Percentiles rank a stretch among this genome's conserved stretches.
These are phyloP conservation scores for Zonitis immaculata DNA, from an alignment of 2,888 invertebrate genomes.

Conservation along the genomic window DNA sequence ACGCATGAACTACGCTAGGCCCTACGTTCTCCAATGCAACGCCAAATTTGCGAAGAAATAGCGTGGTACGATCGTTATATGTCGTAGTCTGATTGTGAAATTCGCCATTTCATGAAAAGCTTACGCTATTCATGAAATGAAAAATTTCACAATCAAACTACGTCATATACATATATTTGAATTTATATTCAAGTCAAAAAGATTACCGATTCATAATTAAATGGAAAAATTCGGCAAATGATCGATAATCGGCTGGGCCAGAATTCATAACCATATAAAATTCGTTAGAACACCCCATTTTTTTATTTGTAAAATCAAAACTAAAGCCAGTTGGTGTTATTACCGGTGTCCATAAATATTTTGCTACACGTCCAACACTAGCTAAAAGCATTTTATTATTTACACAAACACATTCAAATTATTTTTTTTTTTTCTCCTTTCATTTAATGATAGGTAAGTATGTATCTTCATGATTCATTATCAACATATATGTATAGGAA, in stretches of 20 bases:
- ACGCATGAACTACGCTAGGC: too few species aligned
- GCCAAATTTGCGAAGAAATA: too few species aligned
- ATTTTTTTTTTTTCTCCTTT: not conserved
- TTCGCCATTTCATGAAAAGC: too few species aligned
- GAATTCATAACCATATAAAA: conserved; percentile 74
- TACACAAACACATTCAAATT: not conserved
- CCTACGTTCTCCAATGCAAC: too few species aligned
- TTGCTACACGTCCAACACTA: conserved; percentile 71
- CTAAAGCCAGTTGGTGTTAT: conserved; percentile 78
- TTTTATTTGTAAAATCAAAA: conserved; percentile 69
- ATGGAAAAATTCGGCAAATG: conserved; percentile 66
- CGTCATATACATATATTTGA: too few species aligned
- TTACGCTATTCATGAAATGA: too few species aligned
- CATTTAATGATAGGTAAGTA: too few species aligned
- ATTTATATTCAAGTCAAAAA: too few species aligned
- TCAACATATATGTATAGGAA: not conserved
- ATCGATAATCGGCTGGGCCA: conserved; percentile 68
- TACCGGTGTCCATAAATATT: conserved; percentile 72
- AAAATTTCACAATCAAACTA: too few species aligned
- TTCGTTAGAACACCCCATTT: conserved; percentile 66
- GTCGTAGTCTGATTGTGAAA: too few species aligned
- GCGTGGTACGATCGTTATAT: too few species aligned
- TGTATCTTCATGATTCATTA: not conserved
- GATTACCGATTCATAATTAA: conserved; percentile 65
- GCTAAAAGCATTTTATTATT: conserved; percentile 55